These are phyloP conservation scores for Blastobasis lacticolella DNA, from an alignment of 2,888 invertebrate genomes.

Conservation along the genomic window DNA sequence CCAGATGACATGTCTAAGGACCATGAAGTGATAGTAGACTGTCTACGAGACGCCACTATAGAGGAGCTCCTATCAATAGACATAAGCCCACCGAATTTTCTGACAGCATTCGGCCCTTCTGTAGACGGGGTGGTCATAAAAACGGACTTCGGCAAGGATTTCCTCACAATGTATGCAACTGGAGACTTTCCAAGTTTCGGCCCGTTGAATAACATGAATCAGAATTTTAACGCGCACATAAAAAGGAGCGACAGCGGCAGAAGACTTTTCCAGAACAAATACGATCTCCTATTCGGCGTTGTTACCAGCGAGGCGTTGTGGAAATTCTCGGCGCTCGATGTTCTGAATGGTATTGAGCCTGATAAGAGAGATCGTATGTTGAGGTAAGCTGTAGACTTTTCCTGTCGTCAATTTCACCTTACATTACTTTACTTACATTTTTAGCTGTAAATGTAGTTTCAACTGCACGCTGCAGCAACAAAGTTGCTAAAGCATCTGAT, in stretches of 20 bases:
- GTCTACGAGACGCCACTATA: slow-evolving; percentile 83
- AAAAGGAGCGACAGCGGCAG: slow-evolving; percentile 77
- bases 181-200: slow-evolving; percentile 77
- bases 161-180: slow-evolving; percentile 80
- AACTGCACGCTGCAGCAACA: no score
- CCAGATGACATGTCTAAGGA: slow-evolving; percentile 87
- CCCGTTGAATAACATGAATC: slow-evolving; percentile 72
- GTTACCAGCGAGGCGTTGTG: slow-evolving; percentile 94
- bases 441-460: no score
- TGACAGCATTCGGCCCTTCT: slow-evolving; percentile 93
- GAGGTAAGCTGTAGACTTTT: slow-evolving; percentile 35
- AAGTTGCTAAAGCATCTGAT: no score
- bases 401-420: no score
- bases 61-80: slow-evolving; percentile 83
- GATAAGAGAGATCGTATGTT: slow-evolving; percentile 90
- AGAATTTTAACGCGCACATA: slow-evolving; percentile 69
- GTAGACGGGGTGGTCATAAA: slow-evolving; percentile 96
- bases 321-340: slow-evolving; percentile 88
- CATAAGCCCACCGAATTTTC: slow-evolving; percentile 85
- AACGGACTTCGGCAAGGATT: slow-evolving; percentile 87
- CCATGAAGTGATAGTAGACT: slow-evolving; percentile 89
- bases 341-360: slow-evolving; percentile 89
- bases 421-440: no score
- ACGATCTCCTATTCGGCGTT: slow-evolving; percentile 92
- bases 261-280: slow-evolving; percentile 76